phyloP scores from a whole-genome alignment of 2,797 vertebrate genomes.

The Pterois miles region DNA sequence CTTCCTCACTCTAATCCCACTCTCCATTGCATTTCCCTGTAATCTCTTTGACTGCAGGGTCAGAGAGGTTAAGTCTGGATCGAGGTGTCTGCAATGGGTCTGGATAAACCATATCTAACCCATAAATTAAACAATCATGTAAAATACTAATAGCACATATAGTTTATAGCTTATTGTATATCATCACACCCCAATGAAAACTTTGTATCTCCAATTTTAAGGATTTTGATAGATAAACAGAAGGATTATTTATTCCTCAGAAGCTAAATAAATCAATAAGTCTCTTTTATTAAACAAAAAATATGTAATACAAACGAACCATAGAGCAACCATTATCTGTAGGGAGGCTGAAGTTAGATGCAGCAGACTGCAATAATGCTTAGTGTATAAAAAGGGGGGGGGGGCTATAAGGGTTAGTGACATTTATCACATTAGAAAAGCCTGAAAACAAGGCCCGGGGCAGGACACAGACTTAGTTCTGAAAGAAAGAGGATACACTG shows the following conservation, averaged over 20 bases:
- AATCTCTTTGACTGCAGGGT: slow-evolving; percentile 8
- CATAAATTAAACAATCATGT: not conserved
- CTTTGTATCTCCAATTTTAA: not conserved
- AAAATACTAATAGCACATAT: not conserved
- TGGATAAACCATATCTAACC: not conserved
- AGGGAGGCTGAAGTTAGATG: not conserved
- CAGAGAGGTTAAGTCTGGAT: slow-evolving; percentile 12
- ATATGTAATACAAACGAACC: not conserved
- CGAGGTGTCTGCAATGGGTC: not conserved
- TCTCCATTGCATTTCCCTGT: slow-evolving; percentile 26
- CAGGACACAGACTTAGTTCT: slow-evolving; percentile 31
- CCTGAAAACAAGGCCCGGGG: slow-evolving; percentile 31
- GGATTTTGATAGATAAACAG: not conserved
- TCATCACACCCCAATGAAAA: not conserved
- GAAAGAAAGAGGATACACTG: slow-evolving; percentile 70
- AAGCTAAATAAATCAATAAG: not conserved
- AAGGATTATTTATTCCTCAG: not conserved
- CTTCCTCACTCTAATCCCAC: slow-evolving; percentile 12
- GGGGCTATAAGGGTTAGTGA: slow-evolving; percentile 30
- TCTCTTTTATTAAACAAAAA: not conserved
- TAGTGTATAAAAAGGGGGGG: no score
- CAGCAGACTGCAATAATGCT: not conserved
- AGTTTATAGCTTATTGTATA: not conserved
- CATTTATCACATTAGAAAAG: slow-evolving; percentile 42
- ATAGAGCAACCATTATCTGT: not conserved